Evolutionary conservation across 2,888 invertebrate species (phyloP), one percentile per base, ranked within the genome.

Genomic region (Drosophila eohydei): DNA sequence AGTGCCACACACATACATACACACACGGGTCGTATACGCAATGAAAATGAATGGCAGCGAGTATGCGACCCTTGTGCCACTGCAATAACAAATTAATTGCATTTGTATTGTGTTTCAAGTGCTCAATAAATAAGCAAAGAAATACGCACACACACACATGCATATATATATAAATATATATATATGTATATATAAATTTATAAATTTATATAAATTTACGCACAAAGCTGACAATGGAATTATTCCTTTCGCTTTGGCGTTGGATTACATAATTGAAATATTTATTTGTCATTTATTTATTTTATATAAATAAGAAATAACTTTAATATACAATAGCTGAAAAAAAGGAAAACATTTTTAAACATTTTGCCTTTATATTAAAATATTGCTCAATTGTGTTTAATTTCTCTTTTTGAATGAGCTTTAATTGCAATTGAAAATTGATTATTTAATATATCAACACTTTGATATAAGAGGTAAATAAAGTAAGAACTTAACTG

Each of bases 61-160:
- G 32, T 14, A 12, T n/a, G 34, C 30, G 28, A 8, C 12, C 14
- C 12, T 43, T 32, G 36, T 41, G 21, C 38, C 21, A 40, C 16
- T 44, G 46, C 40, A 54, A 66, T 72, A 72, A 72, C 55, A 67
- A 62, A 58, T 62, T 73, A 67, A 78, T 78, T 75, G 74, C 58
- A 78, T 56, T 67, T 41, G 67, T 58, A 40, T 52, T 46, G 50
- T 44, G 9, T 32, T 43, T 38, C 50, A 57, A 51, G 16, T 43
- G 26, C 26, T 43, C 59, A 44, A 54, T 44, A 65, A 60, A 43
- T 54, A 44, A 60, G 51, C 48, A 63, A 54, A n/a, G n/a, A 1
- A 12, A 58, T 21, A 57, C 4, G 28, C 9, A 36, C 11, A 4
- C 1, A 5, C 11, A 28, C 14, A 28, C 14, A 6, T 7, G 26